Evolutionary conservation across 1,140 invertebrate genomes (phyloP).

Genomic region (Microvelia longipes): DNA sequence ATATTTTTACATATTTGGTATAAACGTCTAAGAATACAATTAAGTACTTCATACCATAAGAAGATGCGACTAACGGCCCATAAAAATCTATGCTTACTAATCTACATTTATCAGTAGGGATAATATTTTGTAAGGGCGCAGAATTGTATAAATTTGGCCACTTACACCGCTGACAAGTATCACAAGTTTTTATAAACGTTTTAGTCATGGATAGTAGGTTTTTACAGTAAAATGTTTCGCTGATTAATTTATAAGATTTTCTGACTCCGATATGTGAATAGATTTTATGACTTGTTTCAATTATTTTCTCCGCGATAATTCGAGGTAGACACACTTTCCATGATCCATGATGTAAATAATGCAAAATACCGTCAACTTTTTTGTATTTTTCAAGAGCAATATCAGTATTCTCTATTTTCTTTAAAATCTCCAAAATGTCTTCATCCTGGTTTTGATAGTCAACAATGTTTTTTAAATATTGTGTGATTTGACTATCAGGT

Average conservation of each 20-base stretch:
- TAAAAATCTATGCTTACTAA: background rate
- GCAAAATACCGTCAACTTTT: background rate
- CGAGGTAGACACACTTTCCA: background rate
- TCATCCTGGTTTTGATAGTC: background rate
- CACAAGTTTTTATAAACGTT: background rate
- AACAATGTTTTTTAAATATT: background rate
- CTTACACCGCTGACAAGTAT: background rate
- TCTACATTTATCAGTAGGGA: background rate
- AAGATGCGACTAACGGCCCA: background rate
- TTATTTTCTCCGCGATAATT: background rate
- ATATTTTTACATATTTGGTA: background rate
- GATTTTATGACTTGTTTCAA: background rate
- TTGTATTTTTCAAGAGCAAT: too few species aligned
- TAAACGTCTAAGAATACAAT: background rate
- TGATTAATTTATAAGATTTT: background rate
- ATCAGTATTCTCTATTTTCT: background rate
- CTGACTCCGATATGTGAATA: background rate
- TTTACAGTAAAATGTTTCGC: background rate
- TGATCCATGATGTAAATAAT: background rate
- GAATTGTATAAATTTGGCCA: background rate
- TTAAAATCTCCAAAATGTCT: background rate
- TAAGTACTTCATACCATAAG: background rate
- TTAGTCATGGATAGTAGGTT: background rate
- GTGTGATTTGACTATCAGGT: background rate
- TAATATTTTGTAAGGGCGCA: background rate